Conservation (phyloP, 2,888 invertebrate species). For the Geotrupes spiniger region DNA sequence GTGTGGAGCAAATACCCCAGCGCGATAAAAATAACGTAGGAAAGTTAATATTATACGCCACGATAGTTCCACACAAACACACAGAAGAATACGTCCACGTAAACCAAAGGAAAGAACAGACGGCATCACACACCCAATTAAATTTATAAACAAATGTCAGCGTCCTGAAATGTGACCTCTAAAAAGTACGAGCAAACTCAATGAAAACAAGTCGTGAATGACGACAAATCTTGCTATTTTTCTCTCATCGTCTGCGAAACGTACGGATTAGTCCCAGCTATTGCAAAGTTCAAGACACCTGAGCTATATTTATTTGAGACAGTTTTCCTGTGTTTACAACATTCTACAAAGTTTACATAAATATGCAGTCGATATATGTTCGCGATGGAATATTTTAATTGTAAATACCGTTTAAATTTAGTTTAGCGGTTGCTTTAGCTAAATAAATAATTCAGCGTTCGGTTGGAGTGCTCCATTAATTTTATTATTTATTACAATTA, state of each 20-base stretch:
- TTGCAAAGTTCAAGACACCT: constrained; percentile 42
- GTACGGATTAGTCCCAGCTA: constrained; percentile 21
- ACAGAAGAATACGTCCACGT: too few relatives aligned
- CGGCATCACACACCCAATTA: constrained; percentile 38
- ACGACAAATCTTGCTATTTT: constrained; percentile 34
- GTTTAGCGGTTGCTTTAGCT: too few relatives aligned
- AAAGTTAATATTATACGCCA: too few relatives aligned
- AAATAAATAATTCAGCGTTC: too few relatives aligned
- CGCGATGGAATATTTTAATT: constrained; percentile 14
- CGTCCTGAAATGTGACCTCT: constrained; percentile 28
- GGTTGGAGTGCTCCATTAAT: too few relatives aligned
- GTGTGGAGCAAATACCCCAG: too few relatives aligned
- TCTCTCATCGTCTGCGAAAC: constrained; percentile 12
- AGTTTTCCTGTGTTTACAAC: constrained; percentile 23
- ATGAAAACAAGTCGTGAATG: constrained; percentile 25
- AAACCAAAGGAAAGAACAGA: too few relatives aligned
- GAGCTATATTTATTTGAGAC: constrained; percentile 41
- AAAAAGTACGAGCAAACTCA: constrained; percentile 22
- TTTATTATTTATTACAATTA: too few relatives aligned
- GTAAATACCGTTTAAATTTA: neutral
- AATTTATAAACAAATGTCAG: constrained; percentile 38
- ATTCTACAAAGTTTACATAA: constrained; percentile 17
- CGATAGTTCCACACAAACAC: too few relatives aligned
- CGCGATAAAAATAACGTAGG: too few relatives aligned
- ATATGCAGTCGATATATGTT: constrained; percentile 13